Evolutionary conservation across 2,888 invertebrate species (phyloP).

Genomic region (Diarsia rubi): DNA sequence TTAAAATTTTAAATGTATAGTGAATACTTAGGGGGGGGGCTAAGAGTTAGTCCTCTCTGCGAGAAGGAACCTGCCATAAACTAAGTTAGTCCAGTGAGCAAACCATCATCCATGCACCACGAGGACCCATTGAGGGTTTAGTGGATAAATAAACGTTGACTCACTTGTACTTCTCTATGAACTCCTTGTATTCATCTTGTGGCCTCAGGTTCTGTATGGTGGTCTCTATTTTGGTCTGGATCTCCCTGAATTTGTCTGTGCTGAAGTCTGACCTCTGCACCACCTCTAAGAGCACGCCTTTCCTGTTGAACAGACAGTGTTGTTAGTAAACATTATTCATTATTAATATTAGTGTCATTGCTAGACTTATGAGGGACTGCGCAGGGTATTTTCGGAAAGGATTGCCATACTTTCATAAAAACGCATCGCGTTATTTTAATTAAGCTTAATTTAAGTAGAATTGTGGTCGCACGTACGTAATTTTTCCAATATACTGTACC

Average conservation of each 20-base stretch:
- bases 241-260: constrained; percentile 95
- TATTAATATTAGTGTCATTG: background rate
- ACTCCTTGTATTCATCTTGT: constrained; percentile 96
- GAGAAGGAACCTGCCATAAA: background rate
- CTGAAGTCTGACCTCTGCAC: constrained; percentile 95
- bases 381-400: background rate
- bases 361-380: background rate
- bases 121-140: too few species aligned
- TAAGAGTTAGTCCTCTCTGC: background rate
- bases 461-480: too few species aligned
- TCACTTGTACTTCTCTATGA: constrained; percentile 97
- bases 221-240: constrained; percentile 94
- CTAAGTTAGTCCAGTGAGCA: background rate
- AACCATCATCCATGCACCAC: background rate
- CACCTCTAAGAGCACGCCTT: constrained; percentile 95
- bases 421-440: too few species aligned
- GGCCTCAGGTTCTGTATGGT: constrained; percentile 95
- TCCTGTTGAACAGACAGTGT: constrained; percentile 88
- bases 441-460: too few species aligned
- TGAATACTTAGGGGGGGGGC: too few species aligned
- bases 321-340: background rate
- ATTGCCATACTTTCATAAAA: too few species aligned
- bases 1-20: too few species aligned
- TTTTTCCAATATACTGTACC: too few species aligned
- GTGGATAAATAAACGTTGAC: constrained; percentile 66